Base-by-base conservation (phyloP, 2,888 invertebrate genomes). In the Lydus trimaculatus region DNA sequence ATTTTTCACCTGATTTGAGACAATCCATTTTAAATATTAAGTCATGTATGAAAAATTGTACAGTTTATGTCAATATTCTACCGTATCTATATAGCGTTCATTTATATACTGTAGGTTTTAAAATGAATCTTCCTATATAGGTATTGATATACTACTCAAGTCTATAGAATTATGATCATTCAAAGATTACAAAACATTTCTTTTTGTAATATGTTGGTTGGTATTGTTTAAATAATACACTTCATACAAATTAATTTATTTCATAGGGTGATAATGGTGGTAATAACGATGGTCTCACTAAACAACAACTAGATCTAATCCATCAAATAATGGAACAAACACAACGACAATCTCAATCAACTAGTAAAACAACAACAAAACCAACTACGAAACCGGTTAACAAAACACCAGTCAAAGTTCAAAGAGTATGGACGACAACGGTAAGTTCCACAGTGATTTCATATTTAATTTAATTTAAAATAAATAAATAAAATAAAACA, bases 321-420 rank as follows among this genome's bases (percentile, higher is more conserved):
- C 91, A 92, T 84, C 91, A 92, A 85, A 92, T 92, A 77, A 92
- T 92, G 91, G 91, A 92, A 79, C 92, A 92, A 83, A 91, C 91
- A 20, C 91, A 91, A 81, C 79, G 85, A 80, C 86, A 85, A 79
- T 85, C 85, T 72, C 91, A 91, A 78, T 89, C 90, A 64, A 39
- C 67, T 31, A 85, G 86, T 48, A 85, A 81, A 82, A 74, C 80
- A 23, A 69, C 81, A 65, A 73, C 78, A 63, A 82, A 82, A 72
- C 79, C 80, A 56, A 66, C 80, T 67, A 67, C 81, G 31, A 80
- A 82, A 73, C 76, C 80, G 33, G 70, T 75, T 63, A 75, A 72
- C 75, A 82, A 83, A 75, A 78, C 81, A 63, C 75, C 81, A 39
- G 76, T 76, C 71, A 82, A 82, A 76, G 81, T 79, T 73, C 84